phyloP scores from a whole-genome alignment of 2,888 invertebrate genomes.

The Sarcophaga subvicina region DNA sequence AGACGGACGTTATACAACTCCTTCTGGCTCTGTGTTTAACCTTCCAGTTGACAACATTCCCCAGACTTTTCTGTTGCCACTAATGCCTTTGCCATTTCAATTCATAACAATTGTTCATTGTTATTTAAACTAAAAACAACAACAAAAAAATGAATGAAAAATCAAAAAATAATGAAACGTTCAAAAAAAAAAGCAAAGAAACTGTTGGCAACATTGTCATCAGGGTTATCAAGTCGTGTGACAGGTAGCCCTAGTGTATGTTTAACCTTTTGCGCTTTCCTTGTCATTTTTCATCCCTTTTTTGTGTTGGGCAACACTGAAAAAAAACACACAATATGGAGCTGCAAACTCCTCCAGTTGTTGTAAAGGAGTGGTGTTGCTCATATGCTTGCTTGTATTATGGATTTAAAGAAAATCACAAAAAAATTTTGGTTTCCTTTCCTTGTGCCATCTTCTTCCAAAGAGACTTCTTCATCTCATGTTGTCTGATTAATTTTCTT shows the following conservation, averaged over 20 bases:
- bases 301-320: constrained; percentile 25
- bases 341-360: not conserved
- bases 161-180: too few species aligned
- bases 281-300: constrained; percentile 55
- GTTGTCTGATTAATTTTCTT: not conserved
- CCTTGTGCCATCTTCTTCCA: too few species aligned
- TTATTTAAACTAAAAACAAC: constrained; percentile 17
- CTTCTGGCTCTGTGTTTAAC: not conserved
- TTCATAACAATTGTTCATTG: constrained; percentile 37
- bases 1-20: not conserved
- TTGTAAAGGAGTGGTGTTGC: too few species aligned
- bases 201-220: constrained; percentile 59
- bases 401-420: not conserved
- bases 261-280: constrained; percentile 66
- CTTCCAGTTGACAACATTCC: not conserved
- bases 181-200: constrained; percentile 1
- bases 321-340: constrained; percentile 17
- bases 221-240: constrained; percentile 58
- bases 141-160: not conserved
- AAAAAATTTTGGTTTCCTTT: not conserved
- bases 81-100: not conserved
- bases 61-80: not conserved
- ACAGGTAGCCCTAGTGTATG: constrained; percentile 67
- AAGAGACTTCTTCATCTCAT: not conserved
- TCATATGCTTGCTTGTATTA: not conserved